Evolutionary conservation across 2,113 vertebrate genomes (phyloP).

Genomic region (Phaethon lepturus): DNA sequence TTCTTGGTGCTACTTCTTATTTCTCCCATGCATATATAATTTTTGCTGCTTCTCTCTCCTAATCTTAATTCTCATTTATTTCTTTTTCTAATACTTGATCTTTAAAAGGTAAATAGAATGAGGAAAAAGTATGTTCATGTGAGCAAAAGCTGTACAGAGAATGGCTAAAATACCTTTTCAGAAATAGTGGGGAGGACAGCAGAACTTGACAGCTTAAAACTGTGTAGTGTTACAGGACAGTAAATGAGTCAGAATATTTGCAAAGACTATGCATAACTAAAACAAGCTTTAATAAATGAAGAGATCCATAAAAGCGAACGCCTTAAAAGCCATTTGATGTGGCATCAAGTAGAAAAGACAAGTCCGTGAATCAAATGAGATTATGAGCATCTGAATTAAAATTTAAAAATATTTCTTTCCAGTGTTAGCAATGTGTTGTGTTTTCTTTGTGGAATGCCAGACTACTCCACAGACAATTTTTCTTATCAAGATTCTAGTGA

Average conservation of each 20-base stretch:
- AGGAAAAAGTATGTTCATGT: background rate
- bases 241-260: background rate
- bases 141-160: background rate
- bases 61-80: background rate
- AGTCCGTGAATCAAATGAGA: conserved; percentile 3
- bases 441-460: background rate
- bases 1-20: background rate
- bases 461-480: background rate
- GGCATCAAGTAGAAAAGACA: background rate
- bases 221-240: background rate
- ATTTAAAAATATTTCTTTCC: background rate
- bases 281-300: background rate
- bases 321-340: background rate
- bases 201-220: background rate
- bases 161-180: background rate
- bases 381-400: background rate
- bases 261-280: background rate
- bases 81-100: background rate
- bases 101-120: background rate
- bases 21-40: background rate
- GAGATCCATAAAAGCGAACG: background rate
- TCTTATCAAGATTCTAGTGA: background rate
- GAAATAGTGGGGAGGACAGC: background rate
- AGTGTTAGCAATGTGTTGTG: background rate
- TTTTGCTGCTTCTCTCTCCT: background rate